phyloP scores from a whole-genome alignment of 1,140 invertebrate species.

The Brachionus paranguensis region DNA sequence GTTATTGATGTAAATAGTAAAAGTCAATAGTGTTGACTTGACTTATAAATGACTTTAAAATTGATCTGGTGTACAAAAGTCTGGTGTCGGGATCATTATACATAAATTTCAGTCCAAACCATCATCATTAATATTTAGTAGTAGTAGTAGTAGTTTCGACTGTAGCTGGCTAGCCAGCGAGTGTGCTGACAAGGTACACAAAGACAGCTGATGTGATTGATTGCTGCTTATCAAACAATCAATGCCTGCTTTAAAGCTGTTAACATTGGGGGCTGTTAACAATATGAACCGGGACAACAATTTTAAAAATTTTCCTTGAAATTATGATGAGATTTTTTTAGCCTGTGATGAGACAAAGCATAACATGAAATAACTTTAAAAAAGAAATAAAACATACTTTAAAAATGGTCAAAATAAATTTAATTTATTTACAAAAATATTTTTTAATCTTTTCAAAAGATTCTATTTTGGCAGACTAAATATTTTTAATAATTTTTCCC shows the following conservation, averaged over 20 bases:
- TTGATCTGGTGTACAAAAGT: not conserved
- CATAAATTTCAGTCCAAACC: not conserved
- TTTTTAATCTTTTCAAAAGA: not conserved
- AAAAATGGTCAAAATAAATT: not conserved
- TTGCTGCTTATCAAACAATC: too few relatives aligned
- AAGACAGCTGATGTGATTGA: too few relatives aligned
- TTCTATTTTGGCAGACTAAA: not conserved
- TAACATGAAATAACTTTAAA: not conserved
- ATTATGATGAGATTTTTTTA: not conserved
- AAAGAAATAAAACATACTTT: not conserved
- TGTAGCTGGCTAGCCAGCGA: too few relatives aligned
- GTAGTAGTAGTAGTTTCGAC: too few relatives aligned
- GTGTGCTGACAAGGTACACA: too few relatives aligned
- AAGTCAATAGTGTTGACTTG: not conserved
- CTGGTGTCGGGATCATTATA: not conserved
- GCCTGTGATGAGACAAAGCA: not conserved
- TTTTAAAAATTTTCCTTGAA: not conserved
- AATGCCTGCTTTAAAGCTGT: too few relatives aligned
- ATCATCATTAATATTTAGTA: too few relatives aligned
- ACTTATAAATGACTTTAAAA: not conserved
- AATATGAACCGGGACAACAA: too few relatives aligned
- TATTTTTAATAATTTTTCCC: not conserved
- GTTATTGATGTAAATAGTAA: not conserved
- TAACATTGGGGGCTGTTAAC: too few relatives aligned
- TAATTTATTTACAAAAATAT: not conserved